A percentile compares a stretch with the other conserved stretches of the same genome.
Evolutionary conservation across 2,888 invertebrate species (phyloP).

Genomic region (Ochropleura leucogaster): DNA sequence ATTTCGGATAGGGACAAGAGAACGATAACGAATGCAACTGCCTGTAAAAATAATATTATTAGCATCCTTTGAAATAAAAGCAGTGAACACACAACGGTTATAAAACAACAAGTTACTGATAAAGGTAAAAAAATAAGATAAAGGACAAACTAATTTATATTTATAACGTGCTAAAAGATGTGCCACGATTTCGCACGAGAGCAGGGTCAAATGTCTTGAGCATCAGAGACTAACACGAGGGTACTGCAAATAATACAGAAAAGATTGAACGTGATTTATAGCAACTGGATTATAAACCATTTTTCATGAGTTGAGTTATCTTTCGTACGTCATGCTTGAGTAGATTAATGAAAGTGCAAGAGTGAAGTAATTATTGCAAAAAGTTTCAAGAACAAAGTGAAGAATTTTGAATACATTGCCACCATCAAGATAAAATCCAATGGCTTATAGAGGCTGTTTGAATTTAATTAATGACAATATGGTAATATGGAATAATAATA

Average conservation of each 20-base stretch:
- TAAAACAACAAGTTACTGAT: neutral
- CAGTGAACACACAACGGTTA: neutral
- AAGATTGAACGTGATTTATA: constrained; percentile 41
- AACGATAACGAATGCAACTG: neutral
- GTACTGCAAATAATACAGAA: constrained; percentile 29
- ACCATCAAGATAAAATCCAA: constrained; percentile 14
- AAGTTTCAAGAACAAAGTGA: constrained; percentile 42
- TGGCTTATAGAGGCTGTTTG: neutral
- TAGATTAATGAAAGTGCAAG: constrained; percentile 59
- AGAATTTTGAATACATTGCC: constrained; percentile 17
- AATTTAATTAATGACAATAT: constrained; percentile 26
- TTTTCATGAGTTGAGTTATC: constrained; percentile 48
- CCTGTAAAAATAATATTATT: neutral
- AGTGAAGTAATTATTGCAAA: constrained; percentile 53
- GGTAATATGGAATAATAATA: constrained; percentile 21
- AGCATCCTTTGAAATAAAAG: neutral
- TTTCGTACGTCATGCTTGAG: constrained; percentile 49
- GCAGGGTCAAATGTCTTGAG: constrained; percentile 50
- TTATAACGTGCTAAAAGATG: constrained; percentile 38
- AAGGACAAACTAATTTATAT: constrained; percentile 48
- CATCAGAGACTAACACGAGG: constrained; percentile 6
- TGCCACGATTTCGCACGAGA: constrained; percentile 35
- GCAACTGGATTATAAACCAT: constrained; percentile 34
- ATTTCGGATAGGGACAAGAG: neutral
- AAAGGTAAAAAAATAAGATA: constrained; percentile 22